phyloP scores from a whole-genome alignment of 2,888 invertebrate genomes.

The Leptinotarsa tumamoca region DNA sequence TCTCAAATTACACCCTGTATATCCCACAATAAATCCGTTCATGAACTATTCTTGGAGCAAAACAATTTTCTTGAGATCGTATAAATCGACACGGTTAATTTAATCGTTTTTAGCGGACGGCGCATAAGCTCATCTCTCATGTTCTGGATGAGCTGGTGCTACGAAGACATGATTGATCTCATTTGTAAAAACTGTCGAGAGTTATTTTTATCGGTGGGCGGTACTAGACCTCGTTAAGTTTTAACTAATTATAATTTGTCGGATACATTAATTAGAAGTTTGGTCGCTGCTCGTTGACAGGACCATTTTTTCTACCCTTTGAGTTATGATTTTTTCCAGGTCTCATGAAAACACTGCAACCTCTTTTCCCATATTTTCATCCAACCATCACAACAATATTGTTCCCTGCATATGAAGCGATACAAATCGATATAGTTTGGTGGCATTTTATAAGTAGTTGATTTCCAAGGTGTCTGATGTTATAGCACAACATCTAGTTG shows the following conservation, averaged over 20 bases:
- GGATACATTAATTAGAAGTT: conserved; percentile 14
- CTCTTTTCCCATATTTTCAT: no score
- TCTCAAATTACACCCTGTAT: neutral
- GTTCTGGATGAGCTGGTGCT: conserved; percentile 11
- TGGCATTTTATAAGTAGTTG: no score
- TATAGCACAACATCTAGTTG: no score
- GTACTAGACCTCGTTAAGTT: conserved; percentile 32
- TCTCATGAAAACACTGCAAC: no score
- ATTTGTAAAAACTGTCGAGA: conserved; percentile 34
- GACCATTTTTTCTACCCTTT: neutral
- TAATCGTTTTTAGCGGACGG: conserved; percentile 18
- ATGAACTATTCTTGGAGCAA: neutral
- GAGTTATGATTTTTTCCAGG: no score
- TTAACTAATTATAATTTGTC: conserved; percentile 26
- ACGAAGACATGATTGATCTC: conserved; percentile 32
- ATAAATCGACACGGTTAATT: conserved; percentile 24
- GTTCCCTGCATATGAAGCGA: no score
- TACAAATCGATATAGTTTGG: no score
- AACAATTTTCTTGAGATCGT: conserved; percentile 7
- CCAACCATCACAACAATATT: no score
- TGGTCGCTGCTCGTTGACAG: neutral
- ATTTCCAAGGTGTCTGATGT: no score
- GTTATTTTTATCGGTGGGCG: conserved; percentile 39
- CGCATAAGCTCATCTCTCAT: conserved; percentile 13
- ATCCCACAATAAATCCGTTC: neutral